Base-by-base conservation (phyloP, 2,113 vertebrate genomes). In the Chaenocephalus aceratus region DNA sequence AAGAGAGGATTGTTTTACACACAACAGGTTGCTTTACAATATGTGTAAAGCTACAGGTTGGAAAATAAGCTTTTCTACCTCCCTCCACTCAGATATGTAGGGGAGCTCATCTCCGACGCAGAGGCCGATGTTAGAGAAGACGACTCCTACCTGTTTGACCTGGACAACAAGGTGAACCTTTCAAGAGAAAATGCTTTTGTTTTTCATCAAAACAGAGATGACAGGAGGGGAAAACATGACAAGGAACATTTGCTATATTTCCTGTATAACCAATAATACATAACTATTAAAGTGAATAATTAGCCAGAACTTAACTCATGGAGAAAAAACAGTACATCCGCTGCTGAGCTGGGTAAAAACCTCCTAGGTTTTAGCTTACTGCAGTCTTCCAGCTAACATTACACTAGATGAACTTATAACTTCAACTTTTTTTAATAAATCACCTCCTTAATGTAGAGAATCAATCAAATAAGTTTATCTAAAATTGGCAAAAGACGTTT, bases 61-160 rank as follows among this genome's bases (percentile, higher is more conserved):
- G 45, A 65, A 36, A 51, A 61, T 1, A 44, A n/a, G 1, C 59
- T 26, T 54, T 34, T 30, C 30, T 0, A 54, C 3, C 13, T 76
- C 1, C 62, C 14, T 48, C 1, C 41, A 2, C 49, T 7, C 86
- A 98, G 97, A 86, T 98, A 98, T 18, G 97, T 98, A 0, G 97
- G 97, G 4, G 97, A 98, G 88, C 91, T 98, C 79, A 98, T 98
- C 84, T 98, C 97, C 0, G 97, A 98, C 6, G 97, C 97, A 0
- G 97, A 98, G 80, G 97, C 97, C 0, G 97, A 98, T 6, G 97
- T 98, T 16, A 89, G 97, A 75, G 97, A 98, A 88, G 97, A 98
- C 0, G 97, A 98, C 67, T 98, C 97, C 0, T 98, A 98, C 56
- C 94, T 98, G 49, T 98, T 98, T 69, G 97, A 98, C 88, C 90